Base-by-base conservation (phyloP, 2,888 invertebrate species). In the Micropterix aruncella region DNA sequence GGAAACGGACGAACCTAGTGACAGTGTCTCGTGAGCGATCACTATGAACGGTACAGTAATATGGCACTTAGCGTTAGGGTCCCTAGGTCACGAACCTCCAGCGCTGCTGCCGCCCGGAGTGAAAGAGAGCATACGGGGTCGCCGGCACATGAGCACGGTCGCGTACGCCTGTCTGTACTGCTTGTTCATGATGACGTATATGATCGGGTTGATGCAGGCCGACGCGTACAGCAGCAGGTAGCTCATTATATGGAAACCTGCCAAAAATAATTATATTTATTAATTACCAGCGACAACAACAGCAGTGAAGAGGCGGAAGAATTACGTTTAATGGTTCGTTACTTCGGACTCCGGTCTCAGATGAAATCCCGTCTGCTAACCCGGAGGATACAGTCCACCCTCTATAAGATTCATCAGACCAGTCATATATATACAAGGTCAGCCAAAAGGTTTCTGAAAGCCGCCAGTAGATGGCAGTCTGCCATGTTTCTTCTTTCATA, bases 121-220 rank as follows among this genome's bases (percentile, higher is more conserved):
- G 39, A 76, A 66, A 38, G 75, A 62, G 42, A 75, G 58, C 1
- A 70, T 53, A 3, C 65, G 54, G 0, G 61, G 56, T 12, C 73
- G 66, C 27, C 74, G 68, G 58, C 83, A 84, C 61, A 80, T 77
- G 47, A 89, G 72, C 3, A 88, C 83, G 0, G 83, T 81, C 51
- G 83, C 83, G 67, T 92, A 92, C 42, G 92, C 92, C 54, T 88
- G 85, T 51, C 92, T 75, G 64, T 92, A 93, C 60, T 90, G 92
- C 58, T 88, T 88, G 66, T 92, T 92, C 90, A 92, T 92, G 54
- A 91, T 90, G 48, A 92, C 92, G 68, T 93, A 93, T 62, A 93
- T 90, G 52, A 93, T 86, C 2, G 92, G 92, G 66, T 93, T 93
- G 50, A 91, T 84, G 68, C 92, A 92, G 16, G 91, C 84, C 43